These are phyloP conservation scores for Acrocyrtus sp. DNA, from an alignment of 2,888 invertebrate genomes.

Conservation along the genomic window DNA sequence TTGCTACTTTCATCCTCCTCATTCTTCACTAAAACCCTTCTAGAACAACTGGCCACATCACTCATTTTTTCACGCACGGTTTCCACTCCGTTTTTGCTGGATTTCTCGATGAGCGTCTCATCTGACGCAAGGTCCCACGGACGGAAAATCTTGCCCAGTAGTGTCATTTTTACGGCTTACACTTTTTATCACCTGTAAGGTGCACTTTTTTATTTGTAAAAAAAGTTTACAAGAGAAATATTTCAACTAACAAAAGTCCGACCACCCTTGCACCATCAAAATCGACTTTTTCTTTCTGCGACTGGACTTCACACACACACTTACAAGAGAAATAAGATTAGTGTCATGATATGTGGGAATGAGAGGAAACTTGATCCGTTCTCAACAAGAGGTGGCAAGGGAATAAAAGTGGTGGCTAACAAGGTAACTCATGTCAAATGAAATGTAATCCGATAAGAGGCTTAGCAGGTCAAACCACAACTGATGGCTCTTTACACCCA, in stretches of 20 bases:
- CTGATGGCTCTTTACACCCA: conserved; percentile 39
- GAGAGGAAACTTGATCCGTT: conserved; percentile 39
- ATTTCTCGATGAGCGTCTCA: conserved; percentile 26
- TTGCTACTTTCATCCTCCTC: conserved; percentile 2
- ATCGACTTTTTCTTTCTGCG: too few relatives aligned
- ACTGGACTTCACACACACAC: too few relatives aligned
- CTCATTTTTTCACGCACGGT: conserved; percentile 13
- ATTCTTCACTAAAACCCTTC: too few relatives aligned
- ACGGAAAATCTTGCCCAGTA: conserved; percentile 61
- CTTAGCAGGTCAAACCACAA: conserved; percentile 55
- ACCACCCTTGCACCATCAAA: too few relatives aligned
- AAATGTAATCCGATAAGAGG: conserved; percentile 63
- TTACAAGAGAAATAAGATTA: conserved; percentile 42
- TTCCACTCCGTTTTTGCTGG: too few relatives aligned
- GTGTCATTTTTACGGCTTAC: conserved; percentile 54
- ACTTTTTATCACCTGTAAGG: conserved; percentile 10
- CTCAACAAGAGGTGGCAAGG: conserved; percentile 45
- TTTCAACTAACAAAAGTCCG: background rate
- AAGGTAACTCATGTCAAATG: conserved; percentile 54
- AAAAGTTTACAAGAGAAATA: background rate
- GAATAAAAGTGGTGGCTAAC: conserved; percentile 50
- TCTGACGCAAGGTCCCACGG: conserved; percentile 58
- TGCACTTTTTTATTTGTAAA: conserved; percentile 7
- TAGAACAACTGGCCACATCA: too few relatives aligned
- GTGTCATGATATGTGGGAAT: too few relatives aligned